Evolutionary conservation across 2,888 invertebrate species (phyloP), one percentile per base, ranked within the genome.

Genomic region (Byasa hedistus): DNA sequence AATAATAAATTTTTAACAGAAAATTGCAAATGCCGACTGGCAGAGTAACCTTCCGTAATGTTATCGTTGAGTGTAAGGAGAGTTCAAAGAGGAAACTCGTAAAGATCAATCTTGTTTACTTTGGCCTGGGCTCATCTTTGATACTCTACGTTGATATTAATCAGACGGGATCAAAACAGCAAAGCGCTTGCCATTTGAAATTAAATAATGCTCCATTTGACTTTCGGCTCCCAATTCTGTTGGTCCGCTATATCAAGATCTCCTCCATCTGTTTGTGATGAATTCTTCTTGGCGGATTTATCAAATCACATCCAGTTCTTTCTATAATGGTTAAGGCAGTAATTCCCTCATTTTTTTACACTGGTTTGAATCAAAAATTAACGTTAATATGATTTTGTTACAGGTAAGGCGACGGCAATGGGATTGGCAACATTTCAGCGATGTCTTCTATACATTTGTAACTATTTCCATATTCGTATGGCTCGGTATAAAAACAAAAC

Each of bases 341-440:
- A 59, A 64, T 59, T 64, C 22, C 36, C 19, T 8, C 52, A 59
- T 54, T 44, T 59, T 54, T 59, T 64, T 64, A 24, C 27, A 59
- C 27, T 44, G 15, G 44, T 51, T 23, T 72, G 69, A 74, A 77
- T 76, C 72, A 76, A 73, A 75, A 80, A 79, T 81, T 84, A 75
- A 85, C 75, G 73, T 76, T 70, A 73, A 63, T 78, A 78, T 82
- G 82, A 78, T 84, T 80, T 85, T 83, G 84, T 87, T 87, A 67
- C 87, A 87, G 87, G 88, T 87, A 87, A 75, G 76, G 72, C 70
- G 72, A 73, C 75, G 75, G 39, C 5, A 5, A 27, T 27, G 5
- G 27, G 27, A 27, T 27, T 4, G 27, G 27, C 27, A 27, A 39
- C 15, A 39, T 39, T 39, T 15, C 39, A 15, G 36, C 8, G 39